A percentile compares a stretch with the other conserved stretches of the same genome.
phyloP scores from a whole-genome alignment of 92 coral and sea anemone species.

The Hydrozoanthus gracilis region DNA sequence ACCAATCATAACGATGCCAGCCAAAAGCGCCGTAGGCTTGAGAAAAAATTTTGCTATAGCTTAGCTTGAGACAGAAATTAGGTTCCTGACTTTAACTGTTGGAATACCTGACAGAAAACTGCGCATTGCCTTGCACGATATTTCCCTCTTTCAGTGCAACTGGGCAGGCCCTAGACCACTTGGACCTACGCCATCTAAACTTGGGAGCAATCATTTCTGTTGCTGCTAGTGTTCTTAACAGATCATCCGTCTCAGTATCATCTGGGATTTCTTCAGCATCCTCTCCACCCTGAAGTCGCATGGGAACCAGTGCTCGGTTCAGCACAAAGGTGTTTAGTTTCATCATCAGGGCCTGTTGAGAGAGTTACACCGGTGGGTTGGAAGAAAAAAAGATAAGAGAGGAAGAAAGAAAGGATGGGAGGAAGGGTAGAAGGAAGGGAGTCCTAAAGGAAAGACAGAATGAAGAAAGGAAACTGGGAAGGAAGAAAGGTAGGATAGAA shows the following conservation, averaged over 20 bases:
- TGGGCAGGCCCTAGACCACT: conserved; percentile 92
- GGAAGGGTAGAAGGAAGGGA: too few relatives aligned
- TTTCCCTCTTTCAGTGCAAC: conserved; percentile 87
- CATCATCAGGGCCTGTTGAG: conserved; percentile 82
- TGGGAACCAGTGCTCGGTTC: conserved; percentile 90
- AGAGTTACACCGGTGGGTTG: neutral
- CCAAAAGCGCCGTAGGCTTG: too few relatives aligned
- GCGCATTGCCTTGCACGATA: conserved; percentile 79
- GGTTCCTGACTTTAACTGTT: too few relatives aligned
- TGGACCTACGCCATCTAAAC: conserved; percentile 95
- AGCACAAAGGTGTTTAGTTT: conserved; percentile 92
- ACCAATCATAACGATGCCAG: too few relatives aligned
- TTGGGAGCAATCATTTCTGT: conserved; percentile 94
- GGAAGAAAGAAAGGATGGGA: too few relatives aligned
- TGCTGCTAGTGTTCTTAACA: conserved; percentile 90
- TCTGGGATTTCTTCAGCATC: conserved; percentile 92
- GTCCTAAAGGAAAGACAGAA: too few relatives aligned
- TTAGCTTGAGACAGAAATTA: too few relatives aligned
- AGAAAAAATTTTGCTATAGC: too few relatives aligned
- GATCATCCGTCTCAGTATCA: conserved; percentile 93
- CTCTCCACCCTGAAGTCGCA: conserved; percentile 91
- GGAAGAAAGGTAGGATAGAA: too few relatives aligned
- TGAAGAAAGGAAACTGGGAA: too few relatives aligned
- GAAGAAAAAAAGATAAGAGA: neutral
- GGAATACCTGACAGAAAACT: conserved; percentile 84